Percentiles rank a stretch among this genome's conserved stretches.
Conservation (phyloP, 2,888 invertebrate species). For the Hololepta plana region DNA sequence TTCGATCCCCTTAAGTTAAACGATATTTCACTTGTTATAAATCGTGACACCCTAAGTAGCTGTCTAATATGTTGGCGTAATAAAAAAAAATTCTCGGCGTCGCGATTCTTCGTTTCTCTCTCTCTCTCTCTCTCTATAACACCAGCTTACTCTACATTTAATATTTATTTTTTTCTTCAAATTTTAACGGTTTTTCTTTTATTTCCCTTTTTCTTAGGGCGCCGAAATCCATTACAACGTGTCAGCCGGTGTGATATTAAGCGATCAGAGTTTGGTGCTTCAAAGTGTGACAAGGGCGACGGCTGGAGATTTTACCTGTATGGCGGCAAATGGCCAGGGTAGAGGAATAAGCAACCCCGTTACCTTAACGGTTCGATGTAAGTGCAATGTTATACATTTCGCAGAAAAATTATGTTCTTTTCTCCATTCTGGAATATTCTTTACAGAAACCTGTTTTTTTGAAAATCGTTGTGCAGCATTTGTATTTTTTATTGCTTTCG, state of each 20-base stretch:
- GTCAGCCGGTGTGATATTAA: conserved; percentile 63
- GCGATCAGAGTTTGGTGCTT: conserved; percentile 71
- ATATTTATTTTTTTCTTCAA: conserved; percentile 1
- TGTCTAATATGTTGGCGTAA: too few relatives aligned
- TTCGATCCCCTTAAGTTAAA: too few relatives aligned
- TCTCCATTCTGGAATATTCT: not conserved
- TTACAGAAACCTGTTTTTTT: not conserved
- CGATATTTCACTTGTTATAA: too few relatives aligned
- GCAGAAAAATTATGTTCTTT: conserved; percentile 1
- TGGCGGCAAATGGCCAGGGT: conserved; percentile 72
- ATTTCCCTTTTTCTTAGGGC: conserved; percentile 35
- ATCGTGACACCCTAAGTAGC: too few relatives aligned
- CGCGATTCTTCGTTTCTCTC: too few relatives aligned
- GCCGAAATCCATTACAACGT: conserved; percentile 69
- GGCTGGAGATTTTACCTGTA: conserved; percentile 76
- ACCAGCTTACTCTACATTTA: not conserved
- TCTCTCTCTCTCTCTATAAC: too few relatives aligned
- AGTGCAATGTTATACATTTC: conserved; percentile 24
- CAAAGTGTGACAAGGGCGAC: conserved; percentile 67
- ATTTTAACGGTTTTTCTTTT: conserved; percentile 1
- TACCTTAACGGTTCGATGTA: conserved; percentile 49
- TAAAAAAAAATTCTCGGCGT: too few relatives aligned
- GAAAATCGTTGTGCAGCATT: too few relatives aligned
- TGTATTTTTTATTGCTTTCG: too few relatives aligned
- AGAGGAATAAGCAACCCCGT: conserved; percentile 60